Base-by-base conservation (phyloP, 2,888 invertebrate genomes). In the Calameuta filiformis region DNA sequence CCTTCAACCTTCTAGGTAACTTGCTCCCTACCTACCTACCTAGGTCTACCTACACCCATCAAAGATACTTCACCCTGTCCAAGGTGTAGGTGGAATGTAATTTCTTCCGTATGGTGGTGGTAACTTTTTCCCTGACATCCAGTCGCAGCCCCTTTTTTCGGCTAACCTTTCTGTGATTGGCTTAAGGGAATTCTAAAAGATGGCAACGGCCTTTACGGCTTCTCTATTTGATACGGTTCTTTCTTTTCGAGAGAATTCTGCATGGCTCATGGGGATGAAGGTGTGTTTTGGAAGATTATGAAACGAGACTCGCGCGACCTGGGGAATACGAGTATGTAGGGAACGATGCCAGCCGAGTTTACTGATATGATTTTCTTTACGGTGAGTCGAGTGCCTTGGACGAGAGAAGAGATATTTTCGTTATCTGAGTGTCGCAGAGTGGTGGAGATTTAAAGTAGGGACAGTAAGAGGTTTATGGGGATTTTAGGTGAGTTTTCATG, bases 401-500 rank as follows among this genome's bases (percentile, higher is more conserved):
- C 56, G 56, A 56, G 56, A 56, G 56, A 23, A 9, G 23, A 56
- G 56, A 23, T 56, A 56, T 56, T 56, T 40, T 56, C 56, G 56
- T 56, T 56, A 56, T 56, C 56, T 56, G 56, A 56, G 56, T 56
- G 56, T 56, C 23, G 23, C 56, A 56, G 23, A 23, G 56, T 56
- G 56, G 23, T 23, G 56, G 56, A 56, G 56, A 56, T 56, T 56
- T 56, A 56, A 56, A 23, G 56, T 56, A 56, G 23, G 23, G 56
- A 56, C 56, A 56, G 56, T 56, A 56, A 56, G 56, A 56, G 56
- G 82, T 85, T 87, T 87, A 86, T 85, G 83, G 82, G 84, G 81
- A 84, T 87, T 88, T 89, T 88, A 88, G 87, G 85, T 87, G 87
- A 86, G 86, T 89, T 89, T 89, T 87, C 88, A 84, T 87, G 86